phyloP scores from a whole-genome alignment of 2,113 vertebrate species.

The Rynchops niger region DNA sequence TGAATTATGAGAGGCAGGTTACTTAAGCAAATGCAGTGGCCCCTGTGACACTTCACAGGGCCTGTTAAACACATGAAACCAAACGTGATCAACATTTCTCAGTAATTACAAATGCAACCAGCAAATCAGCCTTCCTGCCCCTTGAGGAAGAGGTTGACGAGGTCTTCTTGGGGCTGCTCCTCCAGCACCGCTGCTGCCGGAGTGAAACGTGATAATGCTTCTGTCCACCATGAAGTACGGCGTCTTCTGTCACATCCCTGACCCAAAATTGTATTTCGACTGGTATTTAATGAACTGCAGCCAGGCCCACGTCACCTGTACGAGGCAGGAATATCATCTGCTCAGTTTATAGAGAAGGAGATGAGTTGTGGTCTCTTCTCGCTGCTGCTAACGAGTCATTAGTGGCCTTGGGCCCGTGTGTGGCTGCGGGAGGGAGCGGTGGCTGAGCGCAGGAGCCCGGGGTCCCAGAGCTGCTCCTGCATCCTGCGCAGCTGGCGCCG shows the following conservation, averaged over 20 bases:
- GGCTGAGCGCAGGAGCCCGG: background rate
- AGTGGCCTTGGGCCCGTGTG: background rate
- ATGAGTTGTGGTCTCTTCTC: background rate
- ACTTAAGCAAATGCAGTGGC: background rate
- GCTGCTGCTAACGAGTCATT: fast-evolving
- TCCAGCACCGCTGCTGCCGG: background rate
- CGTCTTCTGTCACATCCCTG: background rate
- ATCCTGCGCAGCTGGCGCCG: background rate
- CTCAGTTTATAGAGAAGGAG: background rate
- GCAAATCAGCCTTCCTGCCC: background rate
- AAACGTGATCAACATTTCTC: background rate
- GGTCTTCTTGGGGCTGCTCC: background rate
- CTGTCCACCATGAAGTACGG: background rate
- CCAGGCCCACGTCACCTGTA: background rate
- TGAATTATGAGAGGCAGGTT: background rate
- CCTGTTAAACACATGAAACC: background rate
- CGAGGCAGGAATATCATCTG: background rate
- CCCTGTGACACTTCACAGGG: background rate
- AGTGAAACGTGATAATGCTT: background rate
- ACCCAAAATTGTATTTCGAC: background rate
- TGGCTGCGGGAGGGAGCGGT: background rate
- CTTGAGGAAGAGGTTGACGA: background rate
- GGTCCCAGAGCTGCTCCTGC: fast-evolving
- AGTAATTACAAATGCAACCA: background rate
- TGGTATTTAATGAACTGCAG: background rate